Base-by-base conservation (phyloP, 1,140 invertebrate species). In the Neelides sp. region DNA sequence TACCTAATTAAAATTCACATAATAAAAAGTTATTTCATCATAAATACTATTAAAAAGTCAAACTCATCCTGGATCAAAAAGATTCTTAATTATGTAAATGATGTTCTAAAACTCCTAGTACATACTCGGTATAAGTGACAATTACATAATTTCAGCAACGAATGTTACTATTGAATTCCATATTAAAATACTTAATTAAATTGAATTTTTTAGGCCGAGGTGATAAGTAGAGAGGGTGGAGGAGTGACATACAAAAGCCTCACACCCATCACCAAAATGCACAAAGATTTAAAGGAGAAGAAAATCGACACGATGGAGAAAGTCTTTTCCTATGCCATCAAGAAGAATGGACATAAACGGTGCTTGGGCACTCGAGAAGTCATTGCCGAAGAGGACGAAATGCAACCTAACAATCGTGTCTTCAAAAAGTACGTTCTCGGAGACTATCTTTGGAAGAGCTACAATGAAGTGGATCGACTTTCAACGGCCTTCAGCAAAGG, bases 351-450 rank as follows among this genome's bases (percentile, higher is more conserved):
- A 0, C 71, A 78, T 7, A 81, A 80, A 59, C 75, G 71, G 27
- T 94, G 88, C 63, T 73, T 97, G 23, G 95, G 95, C 10, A 93
- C 89, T 0, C 73, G 95, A 39, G 77, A 92, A 60, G 82, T 98
- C 43, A 71, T 96, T 3, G 80, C 80, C 40, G 92, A 95, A 66
- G 89, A 94, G 64, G 89, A 97, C 63, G 93, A 98, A 66, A 66
- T 79, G 1, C 91, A 97, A 65, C 78, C 83, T 1, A 93, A 95
- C 69, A 94, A 94, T 37, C 78, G 86, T 64, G 75, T 95, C 19
- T 98, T 98, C 64, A 96, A 96, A 71, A 98, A 99, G 66, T 85
- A 89, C 69, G 84, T 85, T 63, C 82, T 94, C 77, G 91, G 90
- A 24, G 80, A 89, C 5, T 98, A 98, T 69, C 75, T 79, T 55